phyloP scores from a whole-genome alignment of 2,797 vertebrate genomes.

The Nasua narica region DNA sequence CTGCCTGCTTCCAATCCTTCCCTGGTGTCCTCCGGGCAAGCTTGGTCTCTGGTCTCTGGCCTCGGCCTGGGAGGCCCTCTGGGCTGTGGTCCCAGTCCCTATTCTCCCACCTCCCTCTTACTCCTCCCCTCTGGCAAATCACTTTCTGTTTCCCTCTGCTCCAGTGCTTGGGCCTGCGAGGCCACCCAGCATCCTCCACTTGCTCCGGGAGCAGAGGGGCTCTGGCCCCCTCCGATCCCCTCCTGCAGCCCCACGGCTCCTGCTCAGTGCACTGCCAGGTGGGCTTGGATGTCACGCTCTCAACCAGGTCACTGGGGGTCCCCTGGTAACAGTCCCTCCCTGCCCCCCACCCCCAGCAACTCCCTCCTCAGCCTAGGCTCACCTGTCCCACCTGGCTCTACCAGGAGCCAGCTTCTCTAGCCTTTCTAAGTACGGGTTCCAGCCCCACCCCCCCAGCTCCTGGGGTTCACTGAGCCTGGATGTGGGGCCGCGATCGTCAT shows the following conservation, averaged over 20 bases:
- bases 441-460: not conserved
- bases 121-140: not conserved
- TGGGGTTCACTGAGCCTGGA: not conserved
- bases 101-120: not conserved
- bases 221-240: not conserved
- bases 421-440: not conserved
- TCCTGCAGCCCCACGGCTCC: not conserved
- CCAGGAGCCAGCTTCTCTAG: not conserved
- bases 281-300: no score
- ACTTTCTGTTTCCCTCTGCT: not conserved
- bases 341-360: not conserved
- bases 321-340: not conserved
- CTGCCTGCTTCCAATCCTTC: not conserved
- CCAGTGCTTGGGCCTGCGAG: not conserved
- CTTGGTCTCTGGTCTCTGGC: not conserved
- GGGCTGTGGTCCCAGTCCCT: not conserved
- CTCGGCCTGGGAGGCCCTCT: not conserved
- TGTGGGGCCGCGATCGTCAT: not conserved
- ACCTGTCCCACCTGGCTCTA: not conserved
- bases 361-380: not conserved
- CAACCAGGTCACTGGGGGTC: not conserved
- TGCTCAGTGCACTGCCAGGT: no score
- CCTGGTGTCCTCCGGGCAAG: not conserved
- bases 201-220: not conserved
- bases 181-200: no score